phyloP scores from a whole-genome alignment of 2,888 invertebrate genomes.

The Nephrotoma appendiculata region DNA sequence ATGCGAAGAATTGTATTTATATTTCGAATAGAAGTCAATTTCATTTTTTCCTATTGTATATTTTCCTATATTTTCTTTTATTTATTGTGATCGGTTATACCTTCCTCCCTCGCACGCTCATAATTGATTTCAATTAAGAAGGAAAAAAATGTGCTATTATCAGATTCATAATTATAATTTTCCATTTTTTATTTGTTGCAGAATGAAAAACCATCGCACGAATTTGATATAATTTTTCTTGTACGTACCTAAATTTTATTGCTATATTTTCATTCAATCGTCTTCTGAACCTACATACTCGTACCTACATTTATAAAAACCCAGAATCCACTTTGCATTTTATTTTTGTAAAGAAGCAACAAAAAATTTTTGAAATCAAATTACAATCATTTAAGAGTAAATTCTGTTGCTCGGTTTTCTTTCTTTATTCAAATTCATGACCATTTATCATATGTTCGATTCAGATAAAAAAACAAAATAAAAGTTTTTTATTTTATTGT shows the following conservation, averaged over 20 bases:
- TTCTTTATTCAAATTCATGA: neutral
- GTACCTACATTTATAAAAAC: neutral
- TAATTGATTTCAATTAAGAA: neutral
- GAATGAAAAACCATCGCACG: neutral
- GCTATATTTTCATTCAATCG: neutral
- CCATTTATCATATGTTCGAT: neutral
- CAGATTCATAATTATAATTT: neutral
- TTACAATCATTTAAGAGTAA: neutral
- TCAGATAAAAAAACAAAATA: neutral
- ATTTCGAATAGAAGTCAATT: neutral
- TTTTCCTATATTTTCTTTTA: neutral
- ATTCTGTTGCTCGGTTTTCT: neutral
- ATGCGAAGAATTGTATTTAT: neutral
- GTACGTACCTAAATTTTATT: neutral
- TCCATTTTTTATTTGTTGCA: neutral
- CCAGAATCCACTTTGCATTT: neutral
- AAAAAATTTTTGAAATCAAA: neutral
- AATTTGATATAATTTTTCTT: neutral
- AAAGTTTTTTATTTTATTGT: neutral
- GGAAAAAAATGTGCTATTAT: neutral
- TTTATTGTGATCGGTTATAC: neutral
- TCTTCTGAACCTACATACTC: neutral
- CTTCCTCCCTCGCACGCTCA: neutral
- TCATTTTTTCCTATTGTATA: neutral
- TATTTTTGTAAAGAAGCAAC: neutral